Conservation (phyloP, 1,140 invertebrate species). For the Drosophila fuyamai region DNA sequence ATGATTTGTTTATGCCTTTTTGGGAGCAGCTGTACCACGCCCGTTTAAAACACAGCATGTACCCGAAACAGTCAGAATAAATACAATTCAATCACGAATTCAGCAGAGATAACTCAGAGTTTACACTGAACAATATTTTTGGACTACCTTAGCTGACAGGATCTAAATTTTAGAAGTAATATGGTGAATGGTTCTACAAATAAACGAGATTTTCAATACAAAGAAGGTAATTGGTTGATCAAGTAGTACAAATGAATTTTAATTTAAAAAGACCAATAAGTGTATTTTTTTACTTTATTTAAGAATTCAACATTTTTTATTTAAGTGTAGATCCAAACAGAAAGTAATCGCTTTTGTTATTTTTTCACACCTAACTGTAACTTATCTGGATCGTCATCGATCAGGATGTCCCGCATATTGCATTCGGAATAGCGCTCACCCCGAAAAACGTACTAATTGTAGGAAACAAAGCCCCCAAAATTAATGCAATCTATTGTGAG, state of each 20-base stretch:
- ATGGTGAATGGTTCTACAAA: not conserved
- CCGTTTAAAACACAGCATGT: constrained; percentile 26
- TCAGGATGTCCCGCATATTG: constrained; percentile 58
- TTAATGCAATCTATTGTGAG: constrained; percentile 69
- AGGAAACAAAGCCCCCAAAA: constrained; percentile 54
- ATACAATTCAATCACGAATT: constrained; percentile 44
- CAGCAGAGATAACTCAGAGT: not conserved
- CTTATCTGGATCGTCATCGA: constrained; percentile 48
- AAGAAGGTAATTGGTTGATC: too few species aligned
- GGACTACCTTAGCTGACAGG: not conserved
- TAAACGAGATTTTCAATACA: not conserved
- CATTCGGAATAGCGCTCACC: constrained; percentile 28
- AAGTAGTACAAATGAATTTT: too few species aligned
- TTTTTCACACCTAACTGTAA: constrained; percentile 42
- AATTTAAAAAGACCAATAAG: too few species aligned
- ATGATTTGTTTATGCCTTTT: constrained; percentile 70
- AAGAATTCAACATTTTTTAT: not conserved
- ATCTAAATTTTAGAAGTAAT: too few species aligned
- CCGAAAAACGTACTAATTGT: constrained; percentile 70
- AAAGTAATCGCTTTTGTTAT: not conserved
- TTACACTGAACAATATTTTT: constrained; percentile 3
- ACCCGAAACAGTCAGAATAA: constrained; percentile 21
- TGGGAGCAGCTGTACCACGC: constrained; percentile 65
- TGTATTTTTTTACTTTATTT: too few species aligned
- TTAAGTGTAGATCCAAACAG: not conserved